Evolutionary conservation across 2,888 invertebrate genomes (phyloP), one percentile per base, ranked within the genome.

Genomic region (Colostygia pectinataria): DNA sequence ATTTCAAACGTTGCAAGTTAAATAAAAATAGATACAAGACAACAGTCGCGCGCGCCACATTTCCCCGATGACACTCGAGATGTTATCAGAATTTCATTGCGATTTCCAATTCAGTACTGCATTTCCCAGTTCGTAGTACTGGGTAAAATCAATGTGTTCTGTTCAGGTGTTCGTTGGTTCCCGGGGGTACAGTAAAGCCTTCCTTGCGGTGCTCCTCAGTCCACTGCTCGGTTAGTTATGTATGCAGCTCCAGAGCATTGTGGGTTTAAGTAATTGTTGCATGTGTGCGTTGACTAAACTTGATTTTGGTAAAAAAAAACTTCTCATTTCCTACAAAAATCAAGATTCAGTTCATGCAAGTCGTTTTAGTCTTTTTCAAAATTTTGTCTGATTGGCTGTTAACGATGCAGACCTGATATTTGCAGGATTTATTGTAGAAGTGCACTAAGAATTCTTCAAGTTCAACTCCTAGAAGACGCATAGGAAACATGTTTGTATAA

Each of bases 151-250:
- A 58, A 61, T 61, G 53, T 59, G 49, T 37, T 50, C 39, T 50
- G 50, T 71, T 65, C 69, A 69, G 74, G 75, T 74, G 74, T 65
- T 65, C 60, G 59, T 50, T 25, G 31, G 43, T 43, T 72, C 78
- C 71, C 78, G 33, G 40, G 69, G 72, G 77, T 47, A 64, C 65
- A 63, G 68, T 77, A 74, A 74, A 77, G 66, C 68, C 65, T 63
- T 68, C 65, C 68, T 57, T 58, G 62, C 53, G 61, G 61, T 57
- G 41, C 36, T 37, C 52, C 46, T 40, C 53, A 44, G 46, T 53
- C 46, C 46, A 50, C 40, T 51, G 51, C 44, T 45, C 33, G 34
- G 46, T 47, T 46, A 48, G 59, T 43, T 54, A 57, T 46, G 51
- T 54, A 57, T 50, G 46, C 50, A 53, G 51, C 52, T 25, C 25